Percentiles rank a stretch among this genome's conserved stretches.
Conservation (phyloP, 1,140 invertebrate species). For the Pseudobourletiella spinata region DNA sequence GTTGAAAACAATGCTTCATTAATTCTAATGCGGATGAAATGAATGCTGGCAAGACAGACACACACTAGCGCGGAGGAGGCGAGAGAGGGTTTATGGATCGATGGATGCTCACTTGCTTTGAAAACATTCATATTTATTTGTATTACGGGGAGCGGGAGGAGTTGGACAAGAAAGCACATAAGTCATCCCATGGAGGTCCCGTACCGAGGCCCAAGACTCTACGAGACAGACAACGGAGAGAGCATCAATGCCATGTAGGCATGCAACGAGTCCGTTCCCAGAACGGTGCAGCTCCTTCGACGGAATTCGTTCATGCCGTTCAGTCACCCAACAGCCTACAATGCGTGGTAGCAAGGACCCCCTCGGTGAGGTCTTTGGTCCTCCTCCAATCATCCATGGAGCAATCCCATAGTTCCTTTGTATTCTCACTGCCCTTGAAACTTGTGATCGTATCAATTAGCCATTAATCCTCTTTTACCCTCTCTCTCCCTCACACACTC, state of each 20-base stretch:
- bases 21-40: constrained; percentile 3
- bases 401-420: not conserved
- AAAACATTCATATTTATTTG: no score
- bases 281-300: no score
- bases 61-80: not conserved
- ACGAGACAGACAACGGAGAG: not conserved
- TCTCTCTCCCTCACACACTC: not conserved
- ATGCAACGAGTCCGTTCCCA: no score
- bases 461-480: constrained; percentile 7
- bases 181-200: no score
- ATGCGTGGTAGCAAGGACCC: no score
- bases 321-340: no score
- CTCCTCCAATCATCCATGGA: not conserved
- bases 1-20: constrained; percentile 13
- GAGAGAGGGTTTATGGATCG: no score
- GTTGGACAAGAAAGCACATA: not conserved
- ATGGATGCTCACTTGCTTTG: no score
- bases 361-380: not conserved
- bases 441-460: constrained; percentile 16
- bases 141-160: no score
- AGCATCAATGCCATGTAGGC: no score
- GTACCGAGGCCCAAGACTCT: no score
- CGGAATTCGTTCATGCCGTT: no score
- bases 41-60: not conserved
- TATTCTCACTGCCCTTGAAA: constrained; percentile 1